Conservation (phyloP, 2,888 invertebrate species). For the Chrysotoxum bicinctum region DNA sequence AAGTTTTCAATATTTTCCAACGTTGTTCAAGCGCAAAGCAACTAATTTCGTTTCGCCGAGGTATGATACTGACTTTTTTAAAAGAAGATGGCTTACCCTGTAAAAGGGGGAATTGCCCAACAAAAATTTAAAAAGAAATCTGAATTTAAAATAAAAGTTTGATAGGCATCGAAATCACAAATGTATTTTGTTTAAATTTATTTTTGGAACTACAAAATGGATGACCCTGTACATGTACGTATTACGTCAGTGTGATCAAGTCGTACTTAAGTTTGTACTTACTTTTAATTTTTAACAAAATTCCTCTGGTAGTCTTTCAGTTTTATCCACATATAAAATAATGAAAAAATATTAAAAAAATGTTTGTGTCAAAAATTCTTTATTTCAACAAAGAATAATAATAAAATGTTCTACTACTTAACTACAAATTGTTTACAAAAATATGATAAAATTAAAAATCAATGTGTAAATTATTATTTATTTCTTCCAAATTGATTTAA, state of each 20-base stretch:
- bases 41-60: too few relatives aligned
- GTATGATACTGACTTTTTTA: too few relatives aligned
- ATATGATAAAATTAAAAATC: conserved; percentile 62
- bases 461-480: conserved; percentile 46
- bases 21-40: too few relatives aligned
- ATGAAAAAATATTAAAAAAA: neutral
- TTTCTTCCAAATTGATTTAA: neutral
- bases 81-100: too few relatives aligned
- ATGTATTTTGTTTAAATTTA: too few relatives aligned
- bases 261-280: neutral
- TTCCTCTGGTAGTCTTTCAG: neutral
- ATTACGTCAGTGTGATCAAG: neutral
- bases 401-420: conserved; percentile 23
- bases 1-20: too few relatives aligned
- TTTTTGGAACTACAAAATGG: too few relatives aligned
- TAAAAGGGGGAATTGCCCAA: too few relatives aligned
- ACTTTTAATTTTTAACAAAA: neutral
- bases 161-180: too few relatives aligned
- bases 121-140: too few relatives aligned
- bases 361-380: conserved; percentile 53
- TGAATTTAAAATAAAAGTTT: too few relatives aligned
- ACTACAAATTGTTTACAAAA: conserved; percentile 66
- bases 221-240: too few relatives aligned
- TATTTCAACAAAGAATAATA: conserved; percentile 63
- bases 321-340: neutral